Conservation (phyloP, 2,888 invertebrate genomes). For the Xanthorhoe spadicearia region DNA sequence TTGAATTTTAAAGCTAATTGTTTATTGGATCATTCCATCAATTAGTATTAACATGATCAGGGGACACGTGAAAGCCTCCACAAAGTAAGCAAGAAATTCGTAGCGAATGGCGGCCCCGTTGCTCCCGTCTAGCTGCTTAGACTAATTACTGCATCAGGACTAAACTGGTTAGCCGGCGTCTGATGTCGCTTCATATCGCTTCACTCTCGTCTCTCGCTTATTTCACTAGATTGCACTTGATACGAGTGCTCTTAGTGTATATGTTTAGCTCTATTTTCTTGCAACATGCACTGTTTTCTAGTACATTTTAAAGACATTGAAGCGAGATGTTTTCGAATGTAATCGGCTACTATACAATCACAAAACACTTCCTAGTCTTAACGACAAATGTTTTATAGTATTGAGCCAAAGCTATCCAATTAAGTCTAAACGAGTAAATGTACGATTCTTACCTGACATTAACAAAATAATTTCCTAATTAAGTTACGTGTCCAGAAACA, state of each 20-base stretch:
- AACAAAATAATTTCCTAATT: slow-evolving; percentile 29
- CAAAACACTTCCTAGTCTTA: not conserved
- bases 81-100: slow-evolving; percentile 60
- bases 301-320: not conserved
- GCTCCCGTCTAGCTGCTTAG: slow-evolving; percentile 68
- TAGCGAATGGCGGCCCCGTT: slow-evolving; percentile 62
- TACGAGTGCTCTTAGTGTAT: slow-evolving; percentile 47
- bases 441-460: slow-evolving; percentile 5
- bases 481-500: slow-evolving; percentile 44
- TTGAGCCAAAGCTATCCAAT: not conserved
- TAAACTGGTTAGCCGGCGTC: slow-evolving; percentile 71
- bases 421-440: not conserved
- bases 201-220: slow-evolving; percentile 52
- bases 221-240: slow-evolving; percentile 58
- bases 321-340: not conserved
- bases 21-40: slow-evolving; percentile 15
- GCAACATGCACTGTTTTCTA: not conserved
- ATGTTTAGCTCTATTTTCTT: slow-evolving; percentile 30
- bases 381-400: not conserved
- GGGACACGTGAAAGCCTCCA: slow-evolving; percentile 45
- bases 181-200: slow-evolving; percentile 52
- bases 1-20: not conserved
- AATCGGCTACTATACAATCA: not conserved
- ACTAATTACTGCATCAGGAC: slow-evolving; percentile 76
- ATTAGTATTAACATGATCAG: slow-evolving; percentile 24